Base-by-base conservation (phyloP, 1,140 invertebrate genomes). In the Bombus consobrinus region DNA sequence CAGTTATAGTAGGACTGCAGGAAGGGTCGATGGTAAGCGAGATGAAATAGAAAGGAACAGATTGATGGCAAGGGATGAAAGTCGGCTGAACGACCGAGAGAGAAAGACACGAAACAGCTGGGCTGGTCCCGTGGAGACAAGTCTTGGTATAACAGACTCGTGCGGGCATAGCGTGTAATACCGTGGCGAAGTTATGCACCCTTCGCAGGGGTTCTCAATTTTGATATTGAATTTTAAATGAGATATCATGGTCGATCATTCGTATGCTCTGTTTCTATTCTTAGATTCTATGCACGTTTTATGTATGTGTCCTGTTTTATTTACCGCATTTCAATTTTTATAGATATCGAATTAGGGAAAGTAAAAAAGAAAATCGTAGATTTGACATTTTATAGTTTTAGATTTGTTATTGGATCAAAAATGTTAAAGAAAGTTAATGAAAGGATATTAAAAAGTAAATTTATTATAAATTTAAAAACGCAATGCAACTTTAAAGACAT, bases 91-190 rank as follows among this genome's bases (percentile, higher is more conserved):
- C 39, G 37, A 80, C 28, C 41, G 85, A 88, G 83, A 87, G 88
- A 92, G 83, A 91, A 90, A 90, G 91, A 92, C 87, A 91, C 79
- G 86, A 91, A 91, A 93, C 92, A 93, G 92, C 92, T 94, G 93
- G 91, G 89, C 86, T 78, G 72, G 85, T 90, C 91, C 85, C 90
- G 89, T 87, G 86, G 91, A 91, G 93, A 92, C 92, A 90, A 91
- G 89, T 87, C 90, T 91, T 86, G 89, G 91, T 93, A 75, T 84
- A 80, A 89, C 86, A 78, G 85, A 89, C 85, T 88, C 34, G 75
- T 37, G 88, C 92, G 88, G 86, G 78, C 85, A 83, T 66, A 57
- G 62, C 80, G 86, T 82, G 86, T 90, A 88, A 90, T 87, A 86
- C 81, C 77, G 75, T 87, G 25, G 37, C 79, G 71, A 53, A 91